phyloP scores from a whole-genome alignment of 64 coral and sea anemone genomes.

The Platygyra sinensis region DNA sequence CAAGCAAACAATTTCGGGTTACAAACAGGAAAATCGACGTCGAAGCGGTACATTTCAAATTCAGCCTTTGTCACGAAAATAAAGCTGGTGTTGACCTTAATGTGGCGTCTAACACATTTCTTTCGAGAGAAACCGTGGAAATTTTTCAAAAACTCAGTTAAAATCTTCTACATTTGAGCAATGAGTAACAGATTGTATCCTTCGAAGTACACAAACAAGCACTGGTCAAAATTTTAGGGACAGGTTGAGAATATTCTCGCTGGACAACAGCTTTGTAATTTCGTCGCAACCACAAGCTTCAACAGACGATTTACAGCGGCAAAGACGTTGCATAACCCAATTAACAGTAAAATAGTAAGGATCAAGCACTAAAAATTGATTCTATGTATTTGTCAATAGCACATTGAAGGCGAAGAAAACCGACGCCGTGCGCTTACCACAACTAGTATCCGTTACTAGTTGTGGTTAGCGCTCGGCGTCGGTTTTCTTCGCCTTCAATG shows the following conservation, averaged over 20 bases:
- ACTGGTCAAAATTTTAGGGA: not conserved
- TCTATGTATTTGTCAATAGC: not conserved
- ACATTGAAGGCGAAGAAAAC: constrained; percentile 36
- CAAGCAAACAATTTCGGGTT: too few species aligned
- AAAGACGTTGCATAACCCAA: not conserved
- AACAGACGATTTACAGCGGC: not conserved
- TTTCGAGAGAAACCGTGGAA: not conserved
- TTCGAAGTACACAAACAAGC: not conserved
- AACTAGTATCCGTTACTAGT: constrained; percentile 65
- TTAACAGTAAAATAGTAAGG: not conserved
- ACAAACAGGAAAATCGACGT: not conserved
- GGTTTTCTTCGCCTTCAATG: constrained; percentile 40
- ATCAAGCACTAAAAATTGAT: not conserved
- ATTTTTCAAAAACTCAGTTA: too few species aligned
- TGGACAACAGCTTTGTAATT: not conserved
- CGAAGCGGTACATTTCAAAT: not conserved
- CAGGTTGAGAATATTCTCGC: not conserved
- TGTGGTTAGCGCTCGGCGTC: constrained; percentile 35
- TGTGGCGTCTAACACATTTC: not conserved
- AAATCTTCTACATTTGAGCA: too few species aligned
- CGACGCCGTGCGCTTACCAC: constrained; percentile 49
- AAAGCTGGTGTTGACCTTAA: not conserved
- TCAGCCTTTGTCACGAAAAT: not conserved
- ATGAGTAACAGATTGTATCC: too few species aligned
- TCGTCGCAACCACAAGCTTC: not conserved